Conservation (phyloP, 2,113 vertebrate genomes). For the Castor canadensis region DNA sequence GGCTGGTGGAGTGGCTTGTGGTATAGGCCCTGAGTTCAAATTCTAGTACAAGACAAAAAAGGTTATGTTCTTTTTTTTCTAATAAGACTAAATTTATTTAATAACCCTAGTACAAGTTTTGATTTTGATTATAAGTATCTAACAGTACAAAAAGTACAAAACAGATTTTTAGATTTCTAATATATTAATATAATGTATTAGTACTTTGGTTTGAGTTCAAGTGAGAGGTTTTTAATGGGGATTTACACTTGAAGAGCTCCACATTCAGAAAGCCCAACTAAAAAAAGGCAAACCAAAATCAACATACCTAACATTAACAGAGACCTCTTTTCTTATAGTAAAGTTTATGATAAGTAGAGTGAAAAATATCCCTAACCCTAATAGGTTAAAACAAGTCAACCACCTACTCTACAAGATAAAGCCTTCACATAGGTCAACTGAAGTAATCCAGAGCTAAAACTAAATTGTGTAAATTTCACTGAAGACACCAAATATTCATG, state of each 20-base stretch:
- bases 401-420: constrained; percentile 63
- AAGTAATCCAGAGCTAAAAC: constrained; percentile 71
- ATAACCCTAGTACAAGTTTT: too few species aligned
- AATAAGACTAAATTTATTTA: too few species aligned
- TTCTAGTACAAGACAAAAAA: too few species aligned
- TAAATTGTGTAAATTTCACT: constrained; percentile 60
- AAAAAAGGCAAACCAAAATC: constrained; percentile 38
- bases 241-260: background rate
- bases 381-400: too few species aligned
- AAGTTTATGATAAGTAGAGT: constrained; percentile 37
- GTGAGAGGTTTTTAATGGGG: too few species aligned
- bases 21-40: too few species aligned
- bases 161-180: constrained; percentile 85
- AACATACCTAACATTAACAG: background rate
- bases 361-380: background rate
- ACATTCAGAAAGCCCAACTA: background rate
- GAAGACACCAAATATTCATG: constrained; percentile 29
- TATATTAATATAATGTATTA: constrained; percentile 91
- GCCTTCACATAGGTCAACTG: constrained; percentile 71
- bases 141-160: too few species aligned
- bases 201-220: constrained; percentile 57
- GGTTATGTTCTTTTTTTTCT: too few species aligned
- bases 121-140: too few species aligned
- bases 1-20: too few species aligned
- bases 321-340: constrained; percentile 33